Percentiles rank a stretch among this genome's conserved stretches.
These are phyloP conservation scores for Austrofundulus limnaeus DNA, from an alignment of 2,113 vertebrate genomes.

Conservation along the genomic window DNA sequence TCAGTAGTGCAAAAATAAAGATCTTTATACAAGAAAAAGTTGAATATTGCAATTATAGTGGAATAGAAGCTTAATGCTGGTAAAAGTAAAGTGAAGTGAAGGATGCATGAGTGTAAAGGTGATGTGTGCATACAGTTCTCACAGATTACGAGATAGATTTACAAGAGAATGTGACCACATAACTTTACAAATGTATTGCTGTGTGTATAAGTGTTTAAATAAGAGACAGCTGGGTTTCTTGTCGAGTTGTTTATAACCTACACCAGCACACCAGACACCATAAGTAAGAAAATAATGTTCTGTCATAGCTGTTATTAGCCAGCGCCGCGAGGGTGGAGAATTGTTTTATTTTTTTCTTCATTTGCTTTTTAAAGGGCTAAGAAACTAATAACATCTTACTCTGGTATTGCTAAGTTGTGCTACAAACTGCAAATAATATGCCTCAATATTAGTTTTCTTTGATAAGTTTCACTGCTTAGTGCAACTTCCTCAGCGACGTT, in stretches of 20 bases:
- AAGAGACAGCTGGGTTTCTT: neutral
- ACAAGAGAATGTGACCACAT: neutral
- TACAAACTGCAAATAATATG: fast-evolving
- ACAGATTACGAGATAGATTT: neutral
- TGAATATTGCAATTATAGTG: too few species aligned
- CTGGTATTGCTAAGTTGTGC: fast-evolving
- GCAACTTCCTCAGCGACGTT: constrained; percentile 41
- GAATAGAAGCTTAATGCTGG: too few species aligned
- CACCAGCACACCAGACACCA: neutral
- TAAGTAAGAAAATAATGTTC: neutral
- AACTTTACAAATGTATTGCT: neutral
- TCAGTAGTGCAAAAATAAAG: too few species aligned
- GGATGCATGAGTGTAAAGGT: too few species aligned
- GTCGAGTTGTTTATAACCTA: neutral
- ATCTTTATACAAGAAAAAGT: too few species aligned
- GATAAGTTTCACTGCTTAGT: constrained; percentile 25
- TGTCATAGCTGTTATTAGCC: neutral
- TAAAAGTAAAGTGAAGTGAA: too few species aligned
- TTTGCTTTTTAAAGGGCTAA: neutral
- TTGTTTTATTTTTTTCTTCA: neutral
- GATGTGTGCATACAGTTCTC: too few species aligned
- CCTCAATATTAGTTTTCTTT: neutral
- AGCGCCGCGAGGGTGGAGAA: too few species aligned
- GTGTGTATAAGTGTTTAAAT: neutral
- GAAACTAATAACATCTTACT: neutral